These are phyloP conservation scores for Spongilla lacustris DNA, from an alignment of 37 sponge, comb jelly and placozoan species.

Conservation along the genomic window DNA sequence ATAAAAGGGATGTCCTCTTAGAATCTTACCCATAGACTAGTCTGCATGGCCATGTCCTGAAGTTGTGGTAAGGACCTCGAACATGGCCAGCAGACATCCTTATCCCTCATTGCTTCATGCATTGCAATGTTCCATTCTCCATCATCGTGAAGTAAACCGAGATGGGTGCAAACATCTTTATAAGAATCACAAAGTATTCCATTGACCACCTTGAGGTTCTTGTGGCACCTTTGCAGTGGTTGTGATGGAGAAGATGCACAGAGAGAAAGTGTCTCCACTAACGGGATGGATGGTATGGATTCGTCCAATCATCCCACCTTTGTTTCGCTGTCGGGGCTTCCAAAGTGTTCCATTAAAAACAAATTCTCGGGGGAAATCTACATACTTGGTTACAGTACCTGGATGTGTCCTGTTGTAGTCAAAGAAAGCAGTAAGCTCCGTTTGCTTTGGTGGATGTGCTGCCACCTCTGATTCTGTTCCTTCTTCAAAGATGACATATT, in stretches of 20 bases:
- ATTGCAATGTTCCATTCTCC: constrained; percentile 32
- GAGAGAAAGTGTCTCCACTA: constrained; percentile 45
- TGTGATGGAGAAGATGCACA: constrained; percentile 52
- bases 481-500: neutral
- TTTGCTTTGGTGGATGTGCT: constrained; percentile 1
- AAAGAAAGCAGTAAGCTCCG: neutral
- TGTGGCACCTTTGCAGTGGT: constrained; percentile 32
- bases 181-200: constrained; percentile 40
- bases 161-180: constrained; percentile 46
- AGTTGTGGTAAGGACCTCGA: too few relatives aligned
- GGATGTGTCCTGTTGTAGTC: neutral
- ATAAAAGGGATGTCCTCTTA: too few relatives aligned
- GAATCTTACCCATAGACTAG: too few relatives aligned
- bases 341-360: neutral
- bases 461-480: neutral
- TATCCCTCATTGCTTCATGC: constrained; percentile 56
- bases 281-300: neutral
- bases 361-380: neutral
- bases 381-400: neutral
- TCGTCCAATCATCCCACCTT: neutral
- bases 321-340: neutral
- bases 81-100: too few relatives aligned
- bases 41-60: too few relatives aligned
- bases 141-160: constrained; percentile 61
- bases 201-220: constrained; percentile 11